Conservation (phyloP, 2,888 invertebrate genomes). For the Omphaloscelis lunosa region DNA sequence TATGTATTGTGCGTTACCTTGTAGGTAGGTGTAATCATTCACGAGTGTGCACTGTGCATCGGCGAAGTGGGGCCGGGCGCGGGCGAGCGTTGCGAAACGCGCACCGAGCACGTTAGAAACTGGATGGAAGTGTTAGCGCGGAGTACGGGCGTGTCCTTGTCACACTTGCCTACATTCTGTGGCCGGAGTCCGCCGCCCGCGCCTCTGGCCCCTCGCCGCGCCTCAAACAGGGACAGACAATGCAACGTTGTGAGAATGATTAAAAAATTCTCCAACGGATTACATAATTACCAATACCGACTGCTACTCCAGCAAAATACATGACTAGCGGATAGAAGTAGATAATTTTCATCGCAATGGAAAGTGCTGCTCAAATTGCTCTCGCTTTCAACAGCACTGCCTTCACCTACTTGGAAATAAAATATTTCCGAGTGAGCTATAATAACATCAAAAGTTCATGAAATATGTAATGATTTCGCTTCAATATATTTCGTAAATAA, state of each 20-base stretch:
- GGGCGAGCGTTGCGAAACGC: conserved; percentile 87
- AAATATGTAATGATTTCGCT: conserved; percentile 46
- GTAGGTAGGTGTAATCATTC: conserved; percentile 82
- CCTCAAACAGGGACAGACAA: conserved; percentile 86
- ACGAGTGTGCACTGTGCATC: conserved; percentile 83
- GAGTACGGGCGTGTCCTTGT: conserved; percentile 91
- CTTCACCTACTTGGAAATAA: conserved; percentile 12
- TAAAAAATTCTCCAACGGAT: conserved; percentile 78
- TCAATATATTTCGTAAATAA: conserved; percentile 37
- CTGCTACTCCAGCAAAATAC: conserved; percentile 44
- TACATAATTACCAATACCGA: conserved; percentile 71
- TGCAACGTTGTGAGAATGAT: conserved; percentile 84
- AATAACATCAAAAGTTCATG: conserved; percentile 24
- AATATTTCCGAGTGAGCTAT: conserved; percentile 14
- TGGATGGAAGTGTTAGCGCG: conserved; percentile 90
- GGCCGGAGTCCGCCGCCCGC: conserved; percentile 84
- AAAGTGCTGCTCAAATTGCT: conserved; percentile 49
- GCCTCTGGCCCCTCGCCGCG: conserved; percentile 75
- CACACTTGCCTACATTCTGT: conserved; percentile 91
- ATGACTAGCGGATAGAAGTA: conserved; percentile 28
- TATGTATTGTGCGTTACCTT: conserved; percentile 79
- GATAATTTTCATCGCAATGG: conserved; percentile 30
- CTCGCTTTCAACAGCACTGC: conserved; percentile 50
- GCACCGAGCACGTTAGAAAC: conserved; percentile 89
- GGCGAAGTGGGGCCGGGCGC: conserved; percentile 80